These are phyloP conservation scores for Periophthalmodon schlosseri DNA, from an alignment of 2,113 vertebrate genomes.

Conservation along the genomic window DNA sequence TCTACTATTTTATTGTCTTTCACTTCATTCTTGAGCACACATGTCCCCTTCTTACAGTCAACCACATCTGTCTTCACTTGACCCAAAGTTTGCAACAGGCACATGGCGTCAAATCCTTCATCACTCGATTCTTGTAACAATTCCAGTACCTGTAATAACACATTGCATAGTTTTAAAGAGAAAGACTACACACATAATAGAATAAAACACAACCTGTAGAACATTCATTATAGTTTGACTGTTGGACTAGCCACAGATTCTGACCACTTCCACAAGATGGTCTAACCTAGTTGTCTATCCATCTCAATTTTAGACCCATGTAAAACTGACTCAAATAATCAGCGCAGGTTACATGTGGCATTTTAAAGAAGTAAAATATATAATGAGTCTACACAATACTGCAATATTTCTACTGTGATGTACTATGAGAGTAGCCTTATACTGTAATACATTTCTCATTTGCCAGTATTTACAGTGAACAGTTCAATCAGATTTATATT, in stretches of 20 bases:
- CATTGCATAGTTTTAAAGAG: neutral
- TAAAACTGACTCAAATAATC: no score
- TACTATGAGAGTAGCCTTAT: no score
- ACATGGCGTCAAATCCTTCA: constrained; percentile 83
- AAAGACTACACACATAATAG: neutral
- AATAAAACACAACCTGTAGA: neutral
- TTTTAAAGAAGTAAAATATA: no score
- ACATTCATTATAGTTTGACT: neutral
- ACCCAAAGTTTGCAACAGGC: constrained; percentile 84
- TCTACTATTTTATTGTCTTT: constrained; percentile 20
- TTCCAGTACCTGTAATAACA: constrained; percentile 80
- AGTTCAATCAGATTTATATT: neutral
- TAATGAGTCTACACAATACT: no score
- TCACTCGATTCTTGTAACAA: constrained; percentile 82
- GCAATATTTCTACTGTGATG: no score
- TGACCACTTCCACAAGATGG: neutral
- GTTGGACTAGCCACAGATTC: neutral
- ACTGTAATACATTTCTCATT: neutral
- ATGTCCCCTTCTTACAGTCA: constrained; percentile 74
- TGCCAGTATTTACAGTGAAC: neutral
- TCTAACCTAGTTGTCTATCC: neutral
- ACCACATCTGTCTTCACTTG: constrained; percentile 86
- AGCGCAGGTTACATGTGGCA: no score
- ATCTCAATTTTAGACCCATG: neutral
- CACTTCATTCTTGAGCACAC: constrained; percentile 19